Conservation (phyloP, 2,888 invertebrate genomes). For the Tetranychus piercei region DNA sequence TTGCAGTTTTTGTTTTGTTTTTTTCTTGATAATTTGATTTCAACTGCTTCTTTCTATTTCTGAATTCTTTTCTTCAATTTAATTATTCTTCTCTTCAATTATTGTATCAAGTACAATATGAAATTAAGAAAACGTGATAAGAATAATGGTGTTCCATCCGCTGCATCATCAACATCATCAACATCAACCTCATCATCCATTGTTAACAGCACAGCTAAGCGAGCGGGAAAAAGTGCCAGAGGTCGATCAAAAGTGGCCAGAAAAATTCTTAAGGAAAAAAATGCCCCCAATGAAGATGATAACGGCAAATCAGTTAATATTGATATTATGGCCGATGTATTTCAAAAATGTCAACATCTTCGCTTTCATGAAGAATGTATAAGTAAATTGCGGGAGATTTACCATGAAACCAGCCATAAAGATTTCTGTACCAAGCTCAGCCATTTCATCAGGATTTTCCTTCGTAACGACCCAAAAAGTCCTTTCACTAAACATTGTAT, state of each 20-base stretch:
- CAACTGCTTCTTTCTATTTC: neutral
- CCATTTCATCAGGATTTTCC: neutral
- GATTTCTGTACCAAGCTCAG: neutral
- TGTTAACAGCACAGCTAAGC: neutral
- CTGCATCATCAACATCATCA: neutral
- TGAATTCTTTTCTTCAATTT: neutral
- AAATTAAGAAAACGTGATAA: neutral
- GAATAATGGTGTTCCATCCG: neutral
- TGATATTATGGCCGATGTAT: neutral
- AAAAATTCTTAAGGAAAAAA: neutral
- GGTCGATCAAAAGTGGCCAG: neutral
- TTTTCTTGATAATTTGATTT: too few relatives aligned
- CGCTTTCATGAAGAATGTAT: neutral
- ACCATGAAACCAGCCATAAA: neutral
- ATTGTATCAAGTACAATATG: neutral
- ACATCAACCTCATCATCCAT: neutral
- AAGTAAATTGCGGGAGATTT: neutral
- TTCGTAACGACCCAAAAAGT: conserved; percentile 1
- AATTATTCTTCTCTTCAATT: neutral
- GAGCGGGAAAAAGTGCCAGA: conserved; percentile 2
- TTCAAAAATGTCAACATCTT: neutral
- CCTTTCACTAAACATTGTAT: conserved; percentile 11
- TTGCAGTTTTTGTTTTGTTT: too few relatives aligned
- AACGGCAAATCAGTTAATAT: neutral
- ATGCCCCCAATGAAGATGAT: neutral